Percentiles rank a stretch among this genome's conserved stretches.
Evolutionary conservation across 2,888 invertebrate species (phyloP).

Genomic region (Entomobrya proxima): DNA sequence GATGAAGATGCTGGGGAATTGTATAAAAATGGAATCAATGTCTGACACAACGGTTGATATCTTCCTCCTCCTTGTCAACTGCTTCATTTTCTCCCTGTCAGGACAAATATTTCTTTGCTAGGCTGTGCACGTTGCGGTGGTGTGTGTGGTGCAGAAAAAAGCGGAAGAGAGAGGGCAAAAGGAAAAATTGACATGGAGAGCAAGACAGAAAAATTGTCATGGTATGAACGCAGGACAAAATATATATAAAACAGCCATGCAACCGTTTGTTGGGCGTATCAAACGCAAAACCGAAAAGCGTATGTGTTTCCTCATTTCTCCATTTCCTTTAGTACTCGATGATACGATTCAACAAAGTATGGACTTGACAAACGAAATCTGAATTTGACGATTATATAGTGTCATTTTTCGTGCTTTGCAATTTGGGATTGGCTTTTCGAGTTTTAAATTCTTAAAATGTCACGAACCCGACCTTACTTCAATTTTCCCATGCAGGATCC

Average conservation of each 20-base stretch:
- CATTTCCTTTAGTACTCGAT: too few relatives aligned
- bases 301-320: too few relatives aligned
- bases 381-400: not conserved
- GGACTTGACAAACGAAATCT: not conserved
- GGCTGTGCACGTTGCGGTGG: not conserved
- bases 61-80: constrained; percentile 35
- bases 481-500: too few relatives aligned
- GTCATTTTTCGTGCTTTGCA: not conserved
- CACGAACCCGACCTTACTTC: not conserved
- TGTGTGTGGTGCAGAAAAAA: not conserved
- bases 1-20: constrained; percentile 1
- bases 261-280: too few relatives aligned
- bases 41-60: constrained; percentile 15
- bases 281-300: too few relatives aligned
- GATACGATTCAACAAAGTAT: too few relatives aligned
- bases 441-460: not conserved
- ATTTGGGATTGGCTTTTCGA: not conserved
- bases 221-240: too few relatives aligned
- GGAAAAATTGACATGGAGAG: not conserved
- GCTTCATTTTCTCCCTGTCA: constrained; percentile 30
- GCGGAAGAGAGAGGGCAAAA: not conserved
- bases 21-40: constrained; percentile 35
- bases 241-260: too few relatives aligned
- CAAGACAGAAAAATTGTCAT: not conserved
- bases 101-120: not conserved